These are phyloP conservation scores for Macrobrachium rosenbergii DNA, from an alignment of 1,140 invertebrate species.

Conservation along the genomic window DNA sequence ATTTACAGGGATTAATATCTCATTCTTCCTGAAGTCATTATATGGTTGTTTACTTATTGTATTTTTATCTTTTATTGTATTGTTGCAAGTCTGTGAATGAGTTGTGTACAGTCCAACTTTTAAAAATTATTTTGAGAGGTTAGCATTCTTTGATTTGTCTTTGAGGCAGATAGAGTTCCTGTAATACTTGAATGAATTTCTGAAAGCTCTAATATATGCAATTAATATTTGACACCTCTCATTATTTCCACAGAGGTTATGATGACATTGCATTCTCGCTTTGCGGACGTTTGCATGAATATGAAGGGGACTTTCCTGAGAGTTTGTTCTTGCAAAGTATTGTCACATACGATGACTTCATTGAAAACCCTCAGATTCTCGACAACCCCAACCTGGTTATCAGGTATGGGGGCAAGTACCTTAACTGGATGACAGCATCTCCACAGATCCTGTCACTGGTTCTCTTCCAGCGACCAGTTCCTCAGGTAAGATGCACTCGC, in stretches of 20 bases:
- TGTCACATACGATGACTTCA: constrained; percentile 86
- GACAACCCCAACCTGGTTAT: constrained; percentile 89
- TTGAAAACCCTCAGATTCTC: constrained; percentile 82
- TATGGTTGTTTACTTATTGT: too few relatives aligned
- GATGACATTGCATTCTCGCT: constrained; percentile 82
- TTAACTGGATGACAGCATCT: constrained; percentile 89
- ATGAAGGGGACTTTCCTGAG: constrained; percentile 73
- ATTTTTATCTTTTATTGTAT: too few relatives aligned
- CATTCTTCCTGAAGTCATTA: too few relatives aligned
- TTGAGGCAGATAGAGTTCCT: too few relatives aligned
- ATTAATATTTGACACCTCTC: too few relatives aligned
- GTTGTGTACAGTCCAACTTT: too few relatives aligned
- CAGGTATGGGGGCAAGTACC: constrained; percentile 87
- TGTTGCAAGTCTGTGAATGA: too few relatives aligned
- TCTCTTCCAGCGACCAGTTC: constrained; percentile 86
- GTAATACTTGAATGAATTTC: too few relatives aligned
- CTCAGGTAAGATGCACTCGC: constrained; percentile 69
- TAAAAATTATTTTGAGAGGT: too few relatives aligned
- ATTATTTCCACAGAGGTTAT: constrained; percentile 69
- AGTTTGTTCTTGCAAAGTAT: constrained; percentile 82
- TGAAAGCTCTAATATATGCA: too few relatives aligned
- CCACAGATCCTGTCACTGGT: constrained; percentile 88
- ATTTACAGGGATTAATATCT: too few relatives aligned
- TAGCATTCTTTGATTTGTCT: too few relatives aligned
- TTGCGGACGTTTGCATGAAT: constrained; percentile 81